Conservation (phyloP, 2,113 vertebrate species). For the Chunga burmeisteri region DNA sequence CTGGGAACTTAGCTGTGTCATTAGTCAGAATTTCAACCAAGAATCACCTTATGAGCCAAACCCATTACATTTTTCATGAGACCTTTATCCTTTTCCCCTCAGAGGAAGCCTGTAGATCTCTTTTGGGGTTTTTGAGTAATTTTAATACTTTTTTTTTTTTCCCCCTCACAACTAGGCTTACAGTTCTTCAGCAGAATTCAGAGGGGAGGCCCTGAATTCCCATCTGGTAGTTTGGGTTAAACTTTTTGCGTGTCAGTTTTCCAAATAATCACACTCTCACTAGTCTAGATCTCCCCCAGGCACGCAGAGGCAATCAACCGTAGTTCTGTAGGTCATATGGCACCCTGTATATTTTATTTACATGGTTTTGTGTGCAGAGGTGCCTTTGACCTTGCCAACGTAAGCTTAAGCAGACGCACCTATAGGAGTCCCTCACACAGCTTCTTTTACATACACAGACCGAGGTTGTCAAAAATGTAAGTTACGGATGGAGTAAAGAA, state of each 20-base stretch:
- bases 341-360: neutral
- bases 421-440: neutral
- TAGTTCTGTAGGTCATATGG: neutral
- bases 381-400: neutral
- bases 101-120: neutral
- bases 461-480: neutral
- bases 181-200: neutral
- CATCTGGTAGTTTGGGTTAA: neutral
- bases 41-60: neutral
- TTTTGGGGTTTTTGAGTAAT: neutral
- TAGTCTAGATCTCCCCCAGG: neutral
- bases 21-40: neutral
- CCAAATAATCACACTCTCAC: neutral
- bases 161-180: neutral
- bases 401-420: neutral
- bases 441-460: neutral
- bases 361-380: neutral
- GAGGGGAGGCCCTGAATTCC: neutral
- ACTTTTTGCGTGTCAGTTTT: neutral
- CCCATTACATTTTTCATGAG: neutral
- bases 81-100: neutral
- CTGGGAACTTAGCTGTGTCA: neutral
- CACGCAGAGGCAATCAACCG: neutral
- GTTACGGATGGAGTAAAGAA: neutral
- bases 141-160: neutral